Base-by-base conservation (phyloP, 2,113 vertebrate genomes). In the Polyodon spathula region DNA sequence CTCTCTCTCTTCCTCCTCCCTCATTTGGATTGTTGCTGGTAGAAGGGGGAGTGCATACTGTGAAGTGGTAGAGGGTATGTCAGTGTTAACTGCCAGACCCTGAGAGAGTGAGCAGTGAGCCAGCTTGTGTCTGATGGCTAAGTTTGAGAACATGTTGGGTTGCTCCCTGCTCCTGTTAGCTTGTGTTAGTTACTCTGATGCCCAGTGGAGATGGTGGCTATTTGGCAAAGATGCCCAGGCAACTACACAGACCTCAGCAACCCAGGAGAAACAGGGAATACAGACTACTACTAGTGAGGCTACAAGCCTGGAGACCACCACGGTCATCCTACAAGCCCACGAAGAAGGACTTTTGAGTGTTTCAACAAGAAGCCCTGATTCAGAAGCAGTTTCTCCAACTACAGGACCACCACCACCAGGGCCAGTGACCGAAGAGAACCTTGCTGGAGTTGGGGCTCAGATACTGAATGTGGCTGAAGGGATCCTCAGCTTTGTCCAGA, bases 401-500 rank as follows among this genome's bases (percentile, higher is more conserved):
- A 27, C 27, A 27, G 27, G 27, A 27, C 27, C 27, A 27, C 27
- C 27, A 27, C 27, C 39, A 42, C 61, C 54, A 4, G 27, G 51
- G 14, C 66, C 66, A 50, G 73, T 67, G 54, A 71, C 10, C 4
- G 62, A 63, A 40, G 75, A 76, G 37, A 72, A 77, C 1, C 1
- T 91, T 2, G 73, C 85, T 0, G 81, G 80, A 0, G 75, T 85
- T 0, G 85, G 81, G 41, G 80, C 80, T 12, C 77, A 84, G 66
- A 85, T 89, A 63, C 60, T 84, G 60, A 73, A 63, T 0, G 72
- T 76, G 1, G 78, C 85, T 0, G 50, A 80, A 7, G 84, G 71
- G 55, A 84, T 83, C 1, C 74, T 65, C 69, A 78, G 76, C 67
- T 69, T 79, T 16, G 63, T 90, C 7, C 44, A 74, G 67, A 70